Evolutionary conservation across 2,113 vertebrate species (phyloP).

Genomic region (Taurulus bubalis): DNA sequence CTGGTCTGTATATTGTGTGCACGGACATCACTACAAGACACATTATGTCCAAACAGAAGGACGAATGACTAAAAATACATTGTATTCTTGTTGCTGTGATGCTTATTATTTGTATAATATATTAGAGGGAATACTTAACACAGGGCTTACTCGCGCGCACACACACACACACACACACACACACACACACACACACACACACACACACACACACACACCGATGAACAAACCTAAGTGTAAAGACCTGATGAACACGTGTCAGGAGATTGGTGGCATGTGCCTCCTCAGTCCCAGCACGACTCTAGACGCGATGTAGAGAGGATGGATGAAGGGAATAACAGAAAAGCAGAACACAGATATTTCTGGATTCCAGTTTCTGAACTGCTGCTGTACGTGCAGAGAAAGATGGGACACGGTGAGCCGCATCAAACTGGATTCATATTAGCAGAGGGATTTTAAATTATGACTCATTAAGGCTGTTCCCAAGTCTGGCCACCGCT

Average conservation of each 20-base stretch:
- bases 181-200: not conserved
- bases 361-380: slow-evolving; percentile 51
- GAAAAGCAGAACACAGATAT: slow-evolving; percentile 48
- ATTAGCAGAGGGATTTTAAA: slow-evolving; percentile 58
- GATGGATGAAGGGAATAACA: slow-evolving; percentile 46
- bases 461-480: slow-evolving; percentile 72
- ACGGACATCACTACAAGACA: not conserved
- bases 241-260: slow-evolving; percentile 39
- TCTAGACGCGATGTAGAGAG: slow-evolving; percentile 37
- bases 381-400: slow-evolving; percentile 24
- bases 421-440: slow-evolving; percentile 60
- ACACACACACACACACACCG: not conserved
- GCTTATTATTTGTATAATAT: not conserved
- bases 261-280: slow-evolving; percentile 49
- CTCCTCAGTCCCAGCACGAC: slow-evolving; percentile 44
- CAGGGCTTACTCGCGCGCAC: not conserved
- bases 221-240: slow-evolving; percentile 2
- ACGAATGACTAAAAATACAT: not conserved
- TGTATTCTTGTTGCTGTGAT: not conserved
- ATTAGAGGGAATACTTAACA: slow-evolving; percentile 5
- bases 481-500: slow-evolving; percentile 55
- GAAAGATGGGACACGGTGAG: slow-evolving; percentile 33
- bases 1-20: not conserved
- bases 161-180: not conserved
- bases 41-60: not conserved